phyloP scores from a whole-genome alignment of 23 tunicate genomes.

The Halocynthia roretzi region DNA sequence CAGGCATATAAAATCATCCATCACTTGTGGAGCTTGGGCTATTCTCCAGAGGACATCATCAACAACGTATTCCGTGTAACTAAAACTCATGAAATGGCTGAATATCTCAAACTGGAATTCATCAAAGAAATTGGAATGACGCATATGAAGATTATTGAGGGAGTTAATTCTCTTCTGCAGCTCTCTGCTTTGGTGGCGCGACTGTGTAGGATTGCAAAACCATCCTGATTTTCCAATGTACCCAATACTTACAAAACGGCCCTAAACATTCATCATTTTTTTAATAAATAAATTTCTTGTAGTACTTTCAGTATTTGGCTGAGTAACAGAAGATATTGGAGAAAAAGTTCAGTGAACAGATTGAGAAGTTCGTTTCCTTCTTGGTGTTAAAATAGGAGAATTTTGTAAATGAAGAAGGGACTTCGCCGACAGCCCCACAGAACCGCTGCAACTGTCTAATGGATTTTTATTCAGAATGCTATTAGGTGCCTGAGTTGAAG shows the following conservation, averaged over 20 bases:
- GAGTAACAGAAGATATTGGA: no score
- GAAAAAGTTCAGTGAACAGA: no score
- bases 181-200: constrained; percentile 74
- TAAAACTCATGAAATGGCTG: constrained; percentile 83
- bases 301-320: no score
- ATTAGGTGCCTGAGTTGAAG: no score
- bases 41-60: constrained; percentile 95
- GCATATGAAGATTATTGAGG: constrained; percentile 82
- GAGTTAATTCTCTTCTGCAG: constrained; percentile 78
- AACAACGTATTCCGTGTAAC: constrained; percentile 85
- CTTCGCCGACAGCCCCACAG: not conserved
- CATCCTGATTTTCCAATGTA: no score
- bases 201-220: constrained; percentile 29
- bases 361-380: not conserved
- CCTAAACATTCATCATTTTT: no score
- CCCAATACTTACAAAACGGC: no score
- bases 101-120: constrained; percentile 71
- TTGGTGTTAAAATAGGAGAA: constrained; percentile 10
- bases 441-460: not conserved
- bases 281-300: no score
- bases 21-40: constrained; percentile 86
- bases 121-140: constrained; percentile 64
- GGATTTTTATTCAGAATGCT: no score
- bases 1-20: constrained; percentile 79
- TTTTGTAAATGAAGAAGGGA: not conserved